Evolutionary conservation across 2,888 invertebrate species (phyloP), one percentile per base, ranked within the genome.

Genomic region (Drosophila infuscata): DNA sequence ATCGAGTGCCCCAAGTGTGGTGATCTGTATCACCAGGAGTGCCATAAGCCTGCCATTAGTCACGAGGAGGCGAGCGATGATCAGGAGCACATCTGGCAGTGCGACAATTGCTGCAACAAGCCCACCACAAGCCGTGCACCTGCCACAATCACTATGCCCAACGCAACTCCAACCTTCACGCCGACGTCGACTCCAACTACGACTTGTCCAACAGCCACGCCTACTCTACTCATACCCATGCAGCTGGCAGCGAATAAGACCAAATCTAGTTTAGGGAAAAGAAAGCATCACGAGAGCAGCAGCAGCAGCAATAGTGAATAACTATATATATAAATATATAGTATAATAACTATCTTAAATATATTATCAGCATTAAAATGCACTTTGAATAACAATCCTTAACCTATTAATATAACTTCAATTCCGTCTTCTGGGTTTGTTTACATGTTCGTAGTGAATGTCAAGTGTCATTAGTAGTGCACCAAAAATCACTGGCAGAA

Each of bases 1-100:
- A 96, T 99, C 1, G 99, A 99, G 92, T 99, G 99, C 93, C 96
- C 96, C 59, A 97, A 97, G 81, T 99, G 99, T 90, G 97, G 98
- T 91, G 95, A 96, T 43, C 94, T 98, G 1, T 99, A 98, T 92
- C 99, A 99, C 93, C 98, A 98, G 94, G 98, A 98, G 92, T 99
- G 99, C 86, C 99, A 99, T 91, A 95, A 95, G 83, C 98, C 98
- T 12, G 95, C 96, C 0, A 97, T 98, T 58, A 95, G 96, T 46
- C 97, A 97, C 77, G 95, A 96, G 81, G 97, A 97, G 86, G 95
- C 97, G 12, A 84, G 91, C 11, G 95, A 95, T 77, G 96, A 96
- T 61, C 93, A 94, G 82, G 94, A 94, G 36, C 93, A 94, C n/a
- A 95, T 94, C 4, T 96, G 96, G 96, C 94, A 95, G 70, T 96